phyloP scores from a whole-genome alignment of 2,113 vertebrate genomes.

The Bujurquina vittata region DNA sequence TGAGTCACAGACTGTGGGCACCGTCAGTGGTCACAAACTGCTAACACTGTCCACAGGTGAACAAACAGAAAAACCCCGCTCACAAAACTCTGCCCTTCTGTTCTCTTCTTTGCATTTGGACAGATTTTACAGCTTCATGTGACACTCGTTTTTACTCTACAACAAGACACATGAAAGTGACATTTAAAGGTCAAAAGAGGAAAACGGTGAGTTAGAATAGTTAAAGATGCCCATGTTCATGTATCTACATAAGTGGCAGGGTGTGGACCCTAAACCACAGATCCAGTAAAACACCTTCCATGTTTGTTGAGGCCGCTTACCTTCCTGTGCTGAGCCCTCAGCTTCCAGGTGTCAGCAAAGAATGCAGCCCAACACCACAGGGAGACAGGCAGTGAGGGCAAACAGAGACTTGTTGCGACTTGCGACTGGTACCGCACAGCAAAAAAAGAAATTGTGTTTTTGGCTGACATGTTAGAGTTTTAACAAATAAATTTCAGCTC shows the following conservation, averaged over 20 bases:
- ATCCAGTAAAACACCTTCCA: constrained; percentile 31
- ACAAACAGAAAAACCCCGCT: too few species aligned
- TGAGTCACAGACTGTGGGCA: background rate
- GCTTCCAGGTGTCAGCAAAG: constrained; percentile 73
- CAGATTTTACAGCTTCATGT: background rate
- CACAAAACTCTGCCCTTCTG: background rate
- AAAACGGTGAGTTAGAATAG: background rate
- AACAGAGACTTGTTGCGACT: constrained; percentile 61
- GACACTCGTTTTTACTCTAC: background rate
- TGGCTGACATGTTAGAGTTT: background rate
- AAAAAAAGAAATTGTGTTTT: constrained; percentile 19
- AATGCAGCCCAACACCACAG: constrained; percentile 59
- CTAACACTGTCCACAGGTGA: background rate
- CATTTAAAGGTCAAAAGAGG: background rate
- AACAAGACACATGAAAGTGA: background rate
- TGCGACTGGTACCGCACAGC: constrained; percentile 24
- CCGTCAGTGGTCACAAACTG: background rate
- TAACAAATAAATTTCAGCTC: background rate
- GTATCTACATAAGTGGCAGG: background rate
- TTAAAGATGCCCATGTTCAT: background rate
- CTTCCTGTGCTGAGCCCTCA: constrained; percentile 67
- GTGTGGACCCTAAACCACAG: constrained; percentile 22
- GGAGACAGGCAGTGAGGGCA: constrained; percentile 25
- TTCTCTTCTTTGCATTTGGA: background rate
- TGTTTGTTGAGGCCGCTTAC: constrained; percentile 50